Percentiles rank a stretch among this genome's conserved stretches.
These are phyloP conservation scores for Muntiacus muntjak DNA, from an alignment of 2,113 vertebrate genomes.

Conservation along the genomic window DNA sequence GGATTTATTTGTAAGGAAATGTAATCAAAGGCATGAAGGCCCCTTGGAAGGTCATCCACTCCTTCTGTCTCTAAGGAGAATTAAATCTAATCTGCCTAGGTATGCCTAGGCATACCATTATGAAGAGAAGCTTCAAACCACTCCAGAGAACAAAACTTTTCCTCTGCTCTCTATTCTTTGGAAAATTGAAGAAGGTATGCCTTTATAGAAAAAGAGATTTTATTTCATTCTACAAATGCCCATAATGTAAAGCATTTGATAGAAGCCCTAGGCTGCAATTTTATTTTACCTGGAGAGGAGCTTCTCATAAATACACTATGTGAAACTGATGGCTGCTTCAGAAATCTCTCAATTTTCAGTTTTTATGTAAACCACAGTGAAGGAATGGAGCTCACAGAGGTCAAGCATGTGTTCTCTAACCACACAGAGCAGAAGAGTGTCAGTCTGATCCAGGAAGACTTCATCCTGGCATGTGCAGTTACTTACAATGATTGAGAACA, in stretches of 20 bases:
- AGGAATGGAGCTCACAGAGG: not conserved
- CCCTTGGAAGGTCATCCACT: not conserved
- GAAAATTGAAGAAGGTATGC: slow-evolving; percentile 33
- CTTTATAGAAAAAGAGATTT: slow-evolving; percentile 52
- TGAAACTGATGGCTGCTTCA: slow-evolving; percentile 49
- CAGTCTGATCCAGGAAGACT: not conserved
- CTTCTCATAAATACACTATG: slow-evolving; percentile 41
- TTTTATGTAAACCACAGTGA: slow-evolving; percentile 44
- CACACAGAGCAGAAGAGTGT: not conserved
- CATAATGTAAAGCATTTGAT: slow-evolving; percentile 31
- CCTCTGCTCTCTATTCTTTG: not conserved
- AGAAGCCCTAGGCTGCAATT: slow-evolving; percentile 47
- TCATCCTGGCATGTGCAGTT: not conserved
- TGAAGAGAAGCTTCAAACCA: not conserved
- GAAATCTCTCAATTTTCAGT: slow-evolving; percentile 44
- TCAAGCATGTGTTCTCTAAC: slow-evolving; percentile 3
- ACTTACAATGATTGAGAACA: slow-evolving; percentile 55
- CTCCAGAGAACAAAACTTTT: slow-evolving; percentile 37
- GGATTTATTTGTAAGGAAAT: slow-evolving; percentile 50
- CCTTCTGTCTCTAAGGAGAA: not conserved
- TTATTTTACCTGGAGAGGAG: slow-evolving; percentile 62
- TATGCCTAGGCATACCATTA: not conserved
- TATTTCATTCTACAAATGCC: slow-evolving; percentile 48
- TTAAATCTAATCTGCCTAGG: not conserved
- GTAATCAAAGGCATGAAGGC: not conserved